Evolutionary conservation across 2,797 vertebrate species (phyloP).

Genomic region (Zalophus californianus): DNA sequence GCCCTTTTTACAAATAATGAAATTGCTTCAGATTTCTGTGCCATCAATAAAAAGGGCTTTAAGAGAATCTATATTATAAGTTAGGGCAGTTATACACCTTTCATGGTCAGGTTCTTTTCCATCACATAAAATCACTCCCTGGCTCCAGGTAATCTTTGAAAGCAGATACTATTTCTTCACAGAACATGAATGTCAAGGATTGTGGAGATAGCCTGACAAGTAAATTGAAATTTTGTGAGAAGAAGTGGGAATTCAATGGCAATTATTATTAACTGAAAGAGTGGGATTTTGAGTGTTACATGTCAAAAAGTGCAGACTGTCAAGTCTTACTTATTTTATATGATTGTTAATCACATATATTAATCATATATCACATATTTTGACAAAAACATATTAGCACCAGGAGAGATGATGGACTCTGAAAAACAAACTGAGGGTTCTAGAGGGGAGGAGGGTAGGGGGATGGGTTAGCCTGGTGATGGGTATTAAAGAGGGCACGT

Average conservation of each 20-base stretch:
- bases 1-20: not conserved
- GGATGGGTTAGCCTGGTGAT: no score
- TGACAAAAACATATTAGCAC: not conserved
- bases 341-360: not conserved
- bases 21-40: not conserved
- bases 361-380: not conserved
- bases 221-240: conserved; percentile 31
- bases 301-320: not conserved
- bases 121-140: not conserved
- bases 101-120: not conserved
- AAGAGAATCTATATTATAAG: not conserved
- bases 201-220: not conserved
- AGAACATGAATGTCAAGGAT: not conserved
- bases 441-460: no score
- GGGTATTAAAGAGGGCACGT: no score
- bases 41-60: not conserved
- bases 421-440: no score
- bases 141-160: not conserved
- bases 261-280: not conserved
- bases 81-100: not conserved
- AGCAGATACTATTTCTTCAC: not conserved
- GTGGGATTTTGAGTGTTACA: not conserved
- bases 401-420: no score
- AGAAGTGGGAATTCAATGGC: not conserved
- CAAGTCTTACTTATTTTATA: not conserved